Conservation (phyloP, 30 jellyfish, hydroid and myxozoan species). For the Chironex yamaguchii region DNA sequence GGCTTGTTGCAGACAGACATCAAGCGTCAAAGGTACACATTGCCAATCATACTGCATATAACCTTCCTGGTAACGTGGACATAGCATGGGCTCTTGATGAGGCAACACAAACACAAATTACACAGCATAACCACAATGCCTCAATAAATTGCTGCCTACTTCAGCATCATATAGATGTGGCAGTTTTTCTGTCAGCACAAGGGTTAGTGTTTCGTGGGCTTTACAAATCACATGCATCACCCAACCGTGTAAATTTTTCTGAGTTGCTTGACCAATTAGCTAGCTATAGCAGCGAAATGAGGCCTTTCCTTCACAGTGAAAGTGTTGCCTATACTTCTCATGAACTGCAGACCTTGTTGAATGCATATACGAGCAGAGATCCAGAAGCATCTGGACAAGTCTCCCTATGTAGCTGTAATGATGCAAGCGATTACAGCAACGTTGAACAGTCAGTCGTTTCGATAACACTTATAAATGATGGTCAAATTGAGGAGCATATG, state of each 20-base stretch:
- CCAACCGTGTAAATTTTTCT: constrained; percentile 27
- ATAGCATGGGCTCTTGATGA: constrained; percentile 9
- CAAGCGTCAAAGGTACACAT: constrained; percentile 36
- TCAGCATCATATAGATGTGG: constrained; percentile 22
- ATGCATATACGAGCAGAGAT: constrained; percentile 29
- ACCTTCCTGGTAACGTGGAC: constrained; percentile 32
- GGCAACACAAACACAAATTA: constrained; percentile 34
- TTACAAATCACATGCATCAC: constrained; percentile 10
- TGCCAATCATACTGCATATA: constrained; percentile 24
- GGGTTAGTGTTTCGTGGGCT: constrained; percentile 40
- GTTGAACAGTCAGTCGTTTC: too few species aligned
- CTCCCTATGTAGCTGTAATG: too few species aligned
- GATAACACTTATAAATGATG: background rate
- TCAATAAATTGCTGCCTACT: constrained; percentile 7
- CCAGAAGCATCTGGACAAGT: too few species aligned
- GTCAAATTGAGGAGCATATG: constrained; percentile 28
- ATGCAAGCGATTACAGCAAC: constrained; percentile 28
- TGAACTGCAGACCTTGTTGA: constrained; percentile 54
- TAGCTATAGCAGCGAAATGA: constrained; percentile 26
- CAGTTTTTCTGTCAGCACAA: constrained; percentile 31
- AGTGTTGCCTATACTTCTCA: constrained; percentile 37
- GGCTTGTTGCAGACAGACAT: constrained; percentile 26
- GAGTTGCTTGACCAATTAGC: constrained; percentile 43
- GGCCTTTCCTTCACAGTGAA: background rate
- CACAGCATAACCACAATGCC: constrained; percentile 34